Evolutionary conservation across 2,113 vertebrate species (phyloP).

Genomic region (Lagenorhynchus albirostris): DNA sequence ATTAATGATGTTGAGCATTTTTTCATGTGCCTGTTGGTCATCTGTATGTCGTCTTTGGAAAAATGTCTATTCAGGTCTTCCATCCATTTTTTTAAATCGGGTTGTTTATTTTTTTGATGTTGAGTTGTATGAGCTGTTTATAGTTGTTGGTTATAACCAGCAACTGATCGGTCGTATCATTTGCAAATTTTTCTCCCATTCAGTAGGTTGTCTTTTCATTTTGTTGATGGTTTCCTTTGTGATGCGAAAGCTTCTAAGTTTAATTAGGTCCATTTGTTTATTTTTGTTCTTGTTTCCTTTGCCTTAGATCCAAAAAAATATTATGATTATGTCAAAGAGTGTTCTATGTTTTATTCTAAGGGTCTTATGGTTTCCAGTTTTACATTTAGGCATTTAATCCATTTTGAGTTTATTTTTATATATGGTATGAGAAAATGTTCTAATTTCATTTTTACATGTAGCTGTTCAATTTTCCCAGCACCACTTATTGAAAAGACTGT

Average conservation of each 20-base stretch:
- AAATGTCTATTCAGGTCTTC: background rate
- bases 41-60: background rate
- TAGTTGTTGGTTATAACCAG: background rate
- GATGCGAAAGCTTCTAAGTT: background rate
- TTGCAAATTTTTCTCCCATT: background rate
- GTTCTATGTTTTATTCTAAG: background rate
- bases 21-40: background rate
- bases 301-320: background rate
- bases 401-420: background rate
- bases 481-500: background rate
- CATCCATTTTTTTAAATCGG: background rate
- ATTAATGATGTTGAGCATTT: background rate
- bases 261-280: background rate
- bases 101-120: background rate
- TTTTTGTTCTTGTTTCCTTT: background rate
- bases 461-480: background rate
- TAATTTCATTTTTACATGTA: background rate
- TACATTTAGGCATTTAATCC: background rate
- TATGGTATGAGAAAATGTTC: background rate
- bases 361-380: background rate
- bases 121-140: background rate
- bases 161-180: background rate
- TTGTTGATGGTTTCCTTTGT: background rate
- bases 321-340: background rate
- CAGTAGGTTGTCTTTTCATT: background rate